Conservation (phyloP, 2,888 invertebrate genomes). For the Drosophila seclusa region DNA sequence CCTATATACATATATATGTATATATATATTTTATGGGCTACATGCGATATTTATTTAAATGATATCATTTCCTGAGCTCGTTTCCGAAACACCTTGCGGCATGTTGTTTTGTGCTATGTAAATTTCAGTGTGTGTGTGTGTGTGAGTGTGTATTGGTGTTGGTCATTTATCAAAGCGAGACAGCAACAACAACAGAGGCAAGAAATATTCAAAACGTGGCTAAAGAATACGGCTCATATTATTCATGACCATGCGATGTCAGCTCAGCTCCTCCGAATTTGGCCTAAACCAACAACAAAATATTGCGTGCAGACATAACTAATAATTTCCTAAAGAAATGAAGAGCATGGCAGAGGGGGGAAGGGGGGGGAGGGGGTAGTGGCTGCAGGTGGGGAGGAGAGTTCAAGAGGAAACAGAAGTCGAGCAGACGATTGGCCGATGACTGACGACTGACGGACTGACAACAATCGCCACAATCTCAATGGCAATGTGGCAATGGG, state of each 20-base stretch:
- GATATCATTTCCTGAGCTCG: conserved; percentile 64
- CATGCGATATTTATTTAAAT: conserved; percentile 71
- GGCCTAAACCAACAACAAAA: conserved; percentile 63
- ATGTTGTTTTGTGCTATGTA: conserved; percentile 55
- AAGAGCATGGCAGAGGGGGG: conserved; percentile 11
- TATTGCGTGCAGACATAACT: conserved; percentile 72
- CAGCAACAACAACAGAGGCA: conserved; percentile 2
- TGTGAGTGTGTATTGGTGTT: conserved; percentile 7
- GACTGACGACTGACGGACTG: conserved; percentile 19
- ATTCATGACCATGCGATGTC: conserved; percentile 53
- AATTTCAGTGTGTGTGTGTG: conserved; percentile 38
- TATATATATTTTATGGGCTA: conserved; percentile 17
- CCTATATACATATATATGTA: conserved; percentile 1
- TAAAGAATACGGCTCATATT: conserved; percentile 45
- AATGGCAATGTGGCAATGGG: conserved; percentile 21
- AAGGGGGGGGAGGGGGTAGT: background rate
- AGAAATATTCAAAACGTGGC: conserved; percentile 66
- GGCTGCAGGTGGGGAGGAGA: conserved; percentile 7
- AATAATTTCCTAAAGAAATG: conserved; percentile 60
- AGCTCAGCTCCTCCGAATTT: conserved; percentile 23
- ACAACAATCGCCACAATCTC: conserved; percentile 1
- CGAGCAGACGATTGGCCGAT: conserved; percentile 61
- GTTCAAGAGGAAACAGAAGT: conserved; percentile 60
- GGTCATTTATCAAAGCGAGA: conserved; percentile 60
- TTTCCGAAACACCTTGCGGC: conserved; percentile 56